Evolutionary conservation across 2,797 vertebrate genomes (phyloP), one percentile per base, ranked within the genome.

Genomic region (Pseudocheirus occidentalis): DNA sequence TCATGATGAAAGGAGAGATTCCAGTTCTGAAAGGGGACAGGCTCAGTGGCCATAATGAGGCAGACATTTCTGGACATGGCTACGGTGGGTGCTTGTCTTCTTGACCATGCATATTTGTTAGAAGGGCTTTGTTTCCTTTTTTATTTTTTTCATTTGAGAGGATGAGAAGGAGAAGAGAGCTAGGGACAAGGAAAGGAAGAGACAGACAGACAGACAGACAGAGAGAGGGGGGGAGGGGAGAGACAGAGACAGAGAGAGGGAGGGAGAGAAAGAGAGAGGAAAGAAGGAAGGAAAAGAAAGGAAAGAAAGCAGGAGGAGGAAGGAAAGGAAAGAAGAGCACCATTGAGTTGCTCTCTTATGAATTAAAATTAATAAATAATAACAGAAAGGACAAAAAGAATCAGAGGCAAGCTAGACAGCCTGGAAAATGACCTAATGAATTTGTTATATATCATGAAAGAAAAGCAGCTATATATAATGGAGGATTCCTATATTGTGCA

Each of bases 131-230:
- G 31, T 14, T 58, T 58, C 57, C 57, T 57, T 57, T 57, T 57
- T 27, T 14, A 53, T 55, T 57, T 57, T 31, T 59, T 31, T 3
- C 10, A 12, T 59, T 59, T 59, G 28, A 59, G 58, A 59, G 29
- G 6, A 5, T 29, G 31, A 34, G 59, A 62, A 34, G 59, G 31
- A 62, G 34, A 34, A 62, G 13, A 66, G 59, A n/a, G 11, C 29
- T 12, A 66, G 13, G 4, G 14, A 66, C 4, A 34, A 13, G 31
- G 28, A 29, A 58, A 29, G 10, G 6, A 9, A 5, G 56, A 57
- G 28, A 27, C 0, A 21, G 28, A 21, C 7, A 21, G 5, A 6
- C 11, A 11, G 28, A 10, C 1, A 9, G 29, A 29, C 7, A 31
- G 9, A 12, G 58, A 62, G 29, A n/a, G 6, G 13, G 13, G 16